Base-by-base conservation (phyloP, 2,888 invertebrate species). In the Corbicula japonica region DNA sequence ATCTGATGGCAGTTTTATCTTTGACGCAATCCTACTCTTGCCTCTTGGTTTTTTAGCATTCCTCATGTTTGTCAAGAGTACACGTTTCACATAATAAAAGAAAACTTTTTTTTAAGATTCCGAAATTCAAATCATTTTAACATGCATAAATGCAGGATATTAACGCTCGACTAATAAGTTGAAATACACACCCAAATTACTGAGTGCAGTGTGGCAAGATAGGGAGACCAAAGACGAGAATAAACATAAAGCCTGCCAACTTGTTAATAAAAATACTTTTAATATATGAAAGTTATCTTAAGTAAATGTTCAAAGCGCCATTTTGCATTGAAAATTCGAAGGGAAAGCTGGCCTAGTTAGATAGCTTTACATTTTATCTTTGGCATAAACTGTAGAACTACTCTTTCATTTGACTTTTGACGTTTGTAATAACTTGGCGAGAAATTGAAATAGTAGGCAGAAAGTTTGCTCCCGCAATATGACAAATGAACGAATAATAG, bases 331-430 rank as follows among this genome's bases (percentile, higher is more conserved):
- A 75, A 21, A 26, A n/a, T 10, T 50, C 15, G 69, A 63, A 35
- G 60, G 18, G 41, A 69, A 69, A 41, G 46, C 26, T 35, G 68
- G 56, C 77, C 62, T 12, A 68, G 30, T 23, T 68, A 54, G 78
- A 78, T 78, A 78, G 35, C 35, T 63, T 69, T 58, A 63, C 58
- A 2, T 34, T 28, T 62, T 73, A 73, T 73, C 73, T 44, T 18
- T 46, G 41, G 10, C 62, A 71, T 35, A n/a, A 52, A 30, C 61
- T 62, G 32, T 34, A 26, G n/a, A 65, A 72, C 26, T 72, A 34
- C 26, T 21, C n/a, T 56, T 56, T 63, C 58, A 63, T 72, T 34
- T 28, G 63, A 63, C 56, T 62, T n/a, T 35, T 48, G 70, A 52
- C 61, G 35, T 38, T n/a, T 56, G 30, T 58, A n/a, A n/a, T n/a